These are phyloP conservation scores for Phrynocephalus vlangalii DNA, from an alignment of 2,797 vertebrate species.

Conservation along the genomic window DNA sequence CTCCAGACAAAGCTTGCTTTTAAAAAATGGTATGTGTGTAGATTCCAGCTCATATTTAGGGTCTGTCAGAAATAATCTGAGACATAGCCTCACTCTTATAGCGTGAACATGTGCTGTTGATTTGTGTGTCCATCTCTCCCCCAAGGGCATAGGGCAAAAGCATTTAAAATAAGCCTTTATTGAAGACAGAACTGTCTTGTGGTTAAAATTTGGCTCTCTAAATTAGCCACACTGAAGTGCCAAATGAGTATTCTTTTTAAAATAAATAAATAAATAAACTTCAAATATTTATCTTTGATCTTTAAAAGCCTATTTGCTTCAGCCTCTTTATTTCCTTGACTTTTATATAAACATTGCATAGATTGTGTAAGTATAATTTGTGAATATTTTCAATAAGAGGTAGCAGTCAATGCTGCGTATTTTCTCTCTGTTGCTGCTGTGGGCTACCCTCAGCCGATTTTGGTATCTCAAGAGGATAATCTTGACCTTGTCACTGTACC, in stretches of 20 bases:
- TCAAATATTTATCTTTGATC: constrained; percentile 18
- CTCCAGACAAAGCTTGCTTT: constrained; percentile 34
- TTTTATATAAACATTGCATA: not conserved
- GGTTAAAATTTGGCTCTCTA: not conserved
- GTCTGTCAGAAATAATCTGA: not conserved
- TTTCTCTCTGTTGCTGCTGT: too few relatives aligned
- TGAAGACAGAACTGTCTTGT: constrained; percentile 19
- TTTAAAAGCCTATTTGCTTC: not conserved
- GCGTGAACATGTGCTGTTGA: constrained; percentile 41
- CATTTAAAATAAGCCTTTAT: constrained; percentile 8
- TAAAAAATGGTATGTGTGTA: rapidly evolving
- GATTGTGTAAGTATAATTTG: not conserved
- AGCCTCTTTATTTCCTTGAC: not conserved
- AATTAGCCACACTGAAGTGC: not conserved
- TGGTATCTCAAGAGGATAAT: too few relatives aligned
- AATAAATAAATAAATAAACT: not conserved
- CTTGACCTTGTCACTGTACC: too few relatives aligned
- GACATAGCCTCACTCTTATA: constrained; percentile 10
- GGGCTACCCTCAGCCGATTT: too few relatives aligned
- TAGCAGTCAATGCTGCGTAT: not conserved
- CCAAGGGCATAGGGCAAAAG: not conserved
- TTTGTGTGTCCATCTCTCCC: not conserved
- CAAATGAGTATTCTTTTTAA: not conserved
- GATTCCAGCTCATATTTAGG: constrained; percentile 10
- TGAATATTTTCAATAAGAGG: not conserved